phyloP scores from a whole-genome alignment of 92 coral and sea anemone genomes.

The Desmophyllum pertusum region DNA sequence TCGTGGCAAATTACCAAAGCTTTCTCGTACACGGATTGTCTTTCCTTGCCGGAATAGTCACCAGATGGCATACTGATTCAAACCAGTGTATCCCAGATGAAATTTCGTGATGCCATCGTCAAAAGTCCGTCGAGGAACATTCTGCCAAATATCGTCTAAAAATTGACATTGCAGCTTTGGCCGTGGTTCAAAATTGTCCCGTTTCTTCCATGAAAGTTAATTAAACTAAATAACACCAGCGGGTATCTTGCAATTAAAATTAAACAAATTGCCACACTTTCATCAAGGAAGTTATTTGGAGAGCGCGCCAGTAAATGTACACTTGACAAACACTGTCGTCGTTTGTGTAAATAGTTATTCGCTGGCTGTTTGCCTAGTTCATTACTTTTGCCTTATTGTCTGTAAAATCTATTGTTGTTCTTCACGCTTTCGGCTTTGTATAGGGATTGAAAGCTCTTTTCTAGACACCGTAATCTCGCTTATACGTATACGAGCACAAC shows the following conservation, averaged over 20 bases:
- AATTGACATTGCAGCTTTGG: background rate
- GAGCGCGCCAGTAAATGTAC: background rate
- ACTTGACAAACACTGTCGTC: no score
- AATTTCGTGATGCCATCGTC: no score
- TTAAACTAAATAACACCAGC: background rate
- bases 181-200: background rate
- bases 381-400: constrained; percentile 7
- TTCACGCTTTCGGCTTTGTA: constrained; percentile 10
- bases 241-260: background rate
- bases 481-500: background rate
- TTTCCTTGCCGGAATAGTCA: constrained; percentile 46
- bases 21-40: constrained; percentile 83
- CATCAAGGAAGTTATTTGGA: constrained; percentile 10
- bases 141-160: background rate
- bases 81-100: background rate
- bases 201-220: background rate
- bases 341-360: constrained; percentile 2
- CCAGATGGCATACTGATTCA: constrained; percentile 75
- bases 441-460: constrained; percentile 5
- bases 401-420: constrained; percentile 7
- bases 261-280: background rate
- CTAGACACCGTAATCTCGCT: constrained; percentile 1
- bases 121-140: background rate
- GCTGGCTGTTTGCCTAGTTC: constrained; percentile 22
- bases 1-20: constrained; percentile 77